Base-by-base conservation (phyloP, 2,113 vertebrate genomes). In the Balaeniceps rex region DNA sequence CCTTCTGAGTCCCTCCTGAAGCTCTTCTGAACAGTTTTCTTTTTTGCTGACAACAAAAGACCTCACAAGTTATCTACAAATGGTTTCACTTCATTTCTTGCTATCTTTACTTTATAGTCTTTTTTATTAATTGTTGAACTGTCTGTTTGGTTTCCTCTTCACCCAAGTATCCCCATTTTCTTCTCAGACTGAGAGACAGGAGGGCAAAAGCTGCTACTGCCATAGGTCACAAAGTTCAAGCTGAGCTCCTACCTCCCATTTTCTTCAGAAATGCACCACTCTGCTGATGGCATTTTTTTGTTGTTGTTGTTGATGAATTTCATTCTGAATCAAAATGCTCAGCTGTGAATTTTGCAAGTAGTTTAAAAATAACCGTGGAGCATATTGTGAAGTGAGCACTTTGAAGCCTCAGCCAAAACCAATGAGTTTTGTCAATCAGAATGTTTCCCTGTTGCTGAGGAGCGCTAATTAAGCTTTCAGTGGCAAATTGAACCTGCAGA, bases 401-500 rank as follows among this genome's bases (percentile, higher is more conserved):
- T 91, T 29, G 84, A 90, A 95, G 36, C n/a, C 92, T 90, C 70
- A 83, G 94, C 78, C 92, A 87, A 94, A 93, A 47, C 63, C 19
- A 5, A 31, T 0, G 6, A 34, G 38, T 80, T 96, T 95, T 92
- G 88, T 91, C 90, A 88, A 86, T 90, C 85, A 31, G 66, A 68
- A 70, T 74, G 79, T 90, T 93, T 92, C 83, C 46, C 66, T 0
- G 21, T 83, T 93, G 90, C 78, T 80, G 78, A 83, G 82, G 51
- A 86, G 80, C 15, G 2, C 38, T 93, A 93, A 93, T 94, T 88
- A 93, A 88, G 88, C 88, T 93, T 90, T 86, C 70, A 90, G 90
- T 78, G 82, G 40, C 81, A 96, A 96, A 91, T 46, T 82, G 66
- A 88, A 91, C 87, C 78, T 91, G 63, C 57, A 90, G 91, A 91